Evolutionary conservation across 2,888 invertebrate species (phyloP).

Genomic region (Carcina quercana): DNA sequence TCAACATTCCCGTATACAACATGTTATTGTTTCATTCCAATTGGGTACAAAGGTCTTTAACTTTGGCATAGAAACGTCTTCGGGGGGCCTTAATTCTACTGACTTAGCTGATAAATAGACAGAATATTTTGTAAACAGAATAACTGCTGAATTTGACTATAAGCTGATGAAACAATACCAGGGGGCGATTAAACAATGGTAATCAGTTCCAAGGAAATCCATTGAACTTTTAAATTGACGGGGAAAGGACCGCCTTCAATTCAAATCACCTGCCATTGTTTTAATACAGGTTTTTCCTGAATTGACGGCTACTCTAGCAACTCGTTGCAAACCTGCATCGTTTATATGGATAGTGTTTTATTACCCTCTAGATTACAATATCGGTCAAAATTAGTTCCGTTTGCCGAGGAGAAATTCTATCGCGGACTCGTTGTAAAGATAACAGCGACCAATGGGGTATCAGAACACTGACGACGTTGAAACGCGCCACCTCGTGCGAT

Average conservation of each 20-base stretch:
- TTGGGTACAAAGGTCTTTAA: too few species aligned
- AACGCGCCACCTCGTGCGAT: slow-evolving; percentile 58
- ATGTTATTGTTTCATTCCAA: not conserved
- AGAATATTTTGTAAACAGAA: too few species aligned
- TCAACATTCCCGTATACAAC: not conserved
- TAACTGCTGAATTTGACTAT: too few species aligned
- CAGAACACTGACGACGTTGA: slow-evolving; percentile 47
- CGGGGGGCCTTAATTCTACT: too few species aligned
- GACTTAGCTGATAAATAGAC: too few species aligned
- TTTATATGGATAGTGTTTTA: slow-evolving; percentile 1
- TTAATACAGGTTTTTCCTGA: slow-evolving; percentile 6
- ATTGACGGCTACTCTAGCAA: slow-evolving; percentile 1
- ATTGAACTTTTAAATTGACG: slow-evolving; percentile 3
- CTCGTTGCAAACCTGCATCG: slow-evolving; percentile 8
- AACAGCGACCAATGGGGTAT: slow-evolving; percentile 60
- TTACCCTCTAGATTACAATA: slow-evolving; percentile 26
- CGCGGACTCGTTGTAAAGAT: slow-evolving; percentile 51
- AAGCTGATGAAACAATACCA: too few species aligned
- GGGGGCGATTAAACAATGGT: too few species aligned
- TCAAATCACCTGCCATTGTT: slow-evolving; percentile 8
- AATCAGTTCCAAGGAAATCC: slow-evolving; percentile 1
- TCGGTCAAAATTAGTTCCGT: slow-evolving; percentile 49
- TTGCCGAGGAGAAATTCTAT: slow-evolving; percentile 65
- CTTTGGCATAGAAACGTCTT: too few species aligned
- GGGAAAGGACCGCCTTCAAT: slow-evolving; percentile 2